Evolutionary conservation across 2,888 invertebrate species (phyloP).

Genomic region (Ennomos erosarius): DNA sequence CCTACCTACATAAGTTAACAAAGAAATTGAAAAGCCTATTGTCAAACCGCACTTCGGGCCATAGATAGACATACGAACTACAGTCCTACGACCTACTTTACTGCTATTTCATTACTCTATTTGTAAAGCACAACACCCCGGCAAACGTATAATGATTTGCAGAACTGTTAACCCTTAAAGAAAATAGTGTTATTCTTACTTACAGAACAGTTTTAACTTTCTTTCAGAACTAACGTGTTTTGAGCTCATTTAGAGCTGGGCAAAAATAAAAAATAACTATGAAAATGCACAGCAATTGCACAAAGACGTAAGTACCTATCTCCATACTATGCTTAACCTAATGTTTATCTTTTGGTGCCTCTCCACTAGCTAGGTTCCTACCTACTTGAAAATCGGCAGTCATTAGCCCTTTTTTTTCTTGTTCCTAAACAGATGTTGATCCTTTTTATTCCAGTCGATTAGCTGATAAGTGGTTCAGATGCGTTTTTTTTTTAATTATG

Average conservation of each 20-base stretch:
- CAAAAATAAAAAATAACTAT: background rate
- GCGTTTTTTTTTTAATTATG: no score
- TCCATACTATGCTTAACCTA: no score
- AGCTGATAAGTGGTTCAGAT: no score
- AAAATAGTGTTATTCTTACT: background rate
- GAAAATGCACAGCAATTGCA: constrained; percentile 2
- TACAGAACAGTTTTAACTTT: constrained; percentile 16
- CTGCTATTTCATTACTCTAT: constrained; percentile 33
- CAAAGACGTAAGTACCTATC: constrained; percentile 11
- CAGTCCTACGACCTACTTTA: constrained; percentile 45
- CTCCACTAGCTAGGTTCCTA: no score
- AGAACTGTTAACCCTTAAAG: constrained; percentile 34
- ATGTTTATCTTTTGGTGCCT: no score
- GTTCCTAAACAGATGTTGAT: no score
- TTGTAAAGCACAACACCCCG: constrained; percentile 34
- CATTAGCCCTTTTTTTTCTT: no score
- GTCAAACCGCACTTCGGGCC: constrained; percentile 15
- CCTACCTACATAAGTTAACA: constrained; percentile 15
- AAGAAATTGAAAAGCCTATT: constrained; percentile 25
- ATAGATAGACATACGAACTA: constrained; percentile 21
- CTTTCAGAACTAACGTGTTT: constrained; percentile 20
- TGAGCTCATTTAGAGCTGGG: background rate
- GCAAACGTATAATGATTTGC: constrained; percentile 56
- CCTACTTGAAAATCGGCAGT: no score
- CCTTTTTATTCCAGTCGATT: no score